Conservation (phyloP, 2,888 invertebrate species). For the Monochamus alternatus region DNA sequence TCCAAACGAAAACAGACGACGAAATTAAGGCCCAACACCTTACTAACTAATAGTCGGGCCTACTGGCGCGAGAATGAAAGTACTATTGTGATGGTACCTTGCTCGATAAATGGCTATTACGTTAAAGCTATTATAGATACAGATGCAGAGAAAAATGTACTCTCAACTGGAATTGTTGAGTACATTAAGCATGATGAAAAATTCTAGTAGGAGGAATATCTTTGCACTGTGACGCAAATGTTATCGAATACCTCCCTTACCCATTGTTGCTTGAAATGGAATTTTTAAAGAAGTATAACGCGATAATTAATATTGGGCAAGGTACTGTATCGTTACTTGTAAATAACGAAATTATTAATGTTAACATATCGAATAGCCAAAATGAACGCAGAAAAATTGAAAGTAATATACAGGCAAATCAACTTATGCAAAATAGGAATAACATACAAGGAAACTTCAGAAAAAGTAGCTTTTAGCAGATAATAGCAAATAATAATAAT, state of each 20-base stretch:
- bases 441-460: too few species aligned
- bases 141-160: conserved; percentile 5
- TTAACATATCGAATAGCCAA: background rate
- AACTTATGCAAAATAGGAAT: too few species aligned
- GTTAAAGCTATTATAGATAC: background rate
- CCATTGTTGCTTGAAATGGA: background rate
- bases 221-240: background rate
- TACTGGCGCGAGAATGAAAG: background rate
- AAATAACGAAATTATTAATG: background rate
- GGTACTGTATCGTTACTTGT: background rate
- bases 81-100: background rate
- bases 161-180: background rate
- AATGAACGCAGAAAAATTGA: too few species aligned
- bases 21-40: conserved; percentile 14
- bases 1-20: conserved; percentile 23
- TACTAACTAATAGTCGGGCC: conserved; percentile 14
- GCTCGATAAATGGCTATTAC: background rate
- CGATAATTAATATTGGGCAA: background rate
- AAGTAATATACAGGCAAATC: too few species aligned
- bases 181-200: background rate
- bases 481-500: too few species aligned
- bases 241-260: background rate
- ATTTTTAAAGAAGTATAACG: background rate
- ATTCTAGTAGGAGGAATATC: background rate
- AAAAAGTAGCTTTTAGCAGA: background rate